phyloP scores from a whole-genome alignment of 2,113 vertebrate species.

The Psephotus haematonotus region DNA sequence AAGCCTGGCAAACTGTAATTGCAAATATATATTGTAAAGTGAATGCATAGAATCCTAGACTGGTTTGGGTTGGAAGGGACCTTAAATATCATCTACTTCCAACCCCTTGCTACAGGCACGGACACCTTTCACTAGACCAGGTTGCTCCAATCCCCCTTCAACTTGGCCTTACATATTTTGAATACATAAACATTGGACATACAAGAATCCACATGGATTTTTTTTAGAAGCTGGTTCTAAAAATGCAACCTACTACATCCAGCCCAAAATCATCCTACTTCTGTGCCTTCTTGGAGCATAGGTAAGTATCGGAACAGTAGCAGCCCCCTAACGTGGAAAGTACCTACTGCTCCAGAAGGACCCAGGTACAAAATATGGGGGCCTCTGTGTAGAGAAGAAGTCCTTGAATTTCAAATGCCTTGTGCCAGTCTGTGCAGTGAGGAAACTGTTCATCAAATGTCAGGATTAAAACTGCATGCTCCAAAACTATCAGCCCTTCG shows the following conservation, averaged over 20 bases:
- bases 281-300: not conserved
- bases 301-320: not conserved
- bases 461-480: not conserved
- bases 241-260: not conserved
- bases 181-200: not conserved
- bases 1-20: not conserved
- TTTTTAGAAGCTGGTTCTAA: not conserved
- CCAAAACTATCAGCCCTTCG: not conserved
- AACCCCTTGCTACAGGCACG: not conserved
- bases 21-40: not conserved
- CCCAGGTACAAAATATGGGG: not conserved
- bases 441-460: not conserved
- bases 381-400: not conserved
- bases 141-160: not conserved
- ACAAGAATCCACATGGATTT: not conserved
- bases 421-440: too few relatives aligned
- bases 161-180: not conserved
- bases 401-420: not conserved
- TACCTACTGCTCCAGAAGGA: not conserved
- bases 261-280: not conserved
- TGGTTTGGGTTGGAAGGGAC: not conserved
- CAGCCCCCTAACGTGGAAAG: not conserved
- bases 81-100: not conserved
- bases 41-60: not conserved
- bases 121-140: not conserved